Evolutionary conservation across 2,888 invertebrate species (phyloP), one percentile per base, ranked within the genome.

Genomic region (Oscheius sp.): DNA sequence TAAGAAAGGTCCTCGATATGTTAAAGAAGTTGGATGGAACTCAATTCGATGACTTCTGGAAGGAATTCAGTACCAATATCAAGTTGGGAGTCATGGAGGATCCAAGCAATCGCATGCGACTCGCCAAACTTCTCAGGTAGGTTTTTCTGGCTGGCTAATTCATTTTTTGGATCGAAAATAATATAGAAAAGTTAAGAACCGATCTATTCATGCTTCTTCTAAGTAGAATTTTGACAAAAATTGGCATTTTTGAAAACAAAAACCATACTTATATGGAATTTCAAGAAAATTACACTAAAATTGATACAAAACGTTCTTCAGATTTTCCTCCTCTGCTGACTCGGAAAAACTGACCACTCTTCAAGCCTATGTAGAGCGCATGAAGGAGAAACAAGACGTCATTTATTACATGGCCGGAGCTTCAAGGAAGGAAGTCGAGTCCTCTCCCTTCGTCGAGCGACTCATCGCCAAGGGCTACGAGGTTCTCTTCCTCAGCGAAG

Each of bases 31-130:
- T 99, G 72, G 90, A 92, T 62, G 92, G 92, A 71, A 93, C 92
- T 57, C 92, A 93, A 57, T 96, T 93, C 87, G 91, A 92, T 26
- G 91, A 91, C 83, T 97, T 98, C 91, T 98, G 97, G 97, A 95
- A 95, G 88, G 97, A 99, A 89, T 98, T 93, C 89, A 94, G 95
- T 67, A 99, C 97, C 73, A 97, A 96, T 88, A 91, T 95, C 80
- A 95, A 96, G 88, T 89, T 96, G 81, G 98, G 98, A 68, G 91
- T 96, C 24, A 95, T 97, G 90, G 98, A 98, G 89, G 98, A 98
- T 89, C 92, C 95, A 44, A 91, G 93, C 81, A 98, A 98, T 89
- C 91, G 97, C 71, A 94, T 94, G 54, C 91, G 98, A 64, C 90
- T 98, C 64, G 94, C 96, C 71, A 98, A 99, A 88, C 90, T 99